These are phyloP conservation scores for Dastarcus helophoroides DNA, from an alignment of 2,888 invertebrate genomes.

Conservation along the genomic window DNA sequence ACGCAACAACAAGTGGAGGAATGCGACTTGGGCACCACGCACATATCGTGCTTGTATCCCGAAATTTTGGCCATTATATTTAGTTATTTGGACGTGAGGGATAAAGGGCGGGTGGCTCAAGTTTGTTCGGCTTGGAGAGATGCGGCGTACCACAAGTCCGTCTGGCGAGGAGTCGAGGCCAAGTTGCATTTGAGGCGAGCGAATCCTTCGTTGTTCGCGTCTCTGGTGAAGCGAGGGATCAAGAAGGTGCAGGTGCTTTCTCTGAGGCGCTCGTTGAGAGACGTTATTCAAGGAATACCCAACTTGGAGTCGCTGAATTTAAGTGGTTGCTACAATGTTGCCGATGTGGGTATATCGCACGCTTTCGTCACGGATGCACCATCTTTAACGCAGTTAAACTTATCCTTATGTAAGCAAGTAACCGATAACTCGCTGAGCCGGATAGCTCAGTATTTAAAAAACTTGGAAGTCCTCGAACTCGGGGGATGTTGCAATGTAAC, in stretches of 20 bases:
- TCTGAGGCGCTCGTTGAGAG: conserved; percentile 67
- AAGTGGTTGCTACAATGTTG: conserved; percentile 88
- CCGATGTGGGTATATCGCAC: conserved; percentile 71
- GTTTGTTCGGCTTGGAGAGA: conserved; percentile 85
- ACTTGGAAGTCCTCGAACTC: conserved; percentile 76
- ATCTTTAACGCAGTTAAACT: conserved; percentile 67
- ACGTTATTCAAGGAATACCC: conserved; percentile 75
- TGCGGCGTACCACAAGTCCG: conserved; percentile 82
- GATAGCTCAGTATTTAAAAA: conserved; percentile 75
- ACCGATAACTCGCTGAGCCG: conserved; percentile 80
- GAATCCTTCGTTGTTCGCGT: conserved; percentile 73
- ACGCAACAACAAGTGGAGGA: conserved; percentile 20
- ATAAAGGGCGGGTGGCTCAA: conserved; percentile 83
- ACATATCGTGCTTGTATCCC: conserved; percentile 82
- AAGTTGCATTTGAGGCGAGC: conserved; percentile 76
- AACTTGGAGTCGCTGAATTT: conserved; percentile 80
- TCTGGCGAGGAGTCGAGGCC: conserved; percentile 91
- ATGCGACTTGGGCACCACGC: conserved; percentile 43
- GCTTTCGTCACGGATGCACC: conserved; percentile 70
- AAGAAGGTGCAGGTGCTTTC: conserved; percentile 82
- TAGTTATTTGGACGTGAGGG: conserved; percentile 74
- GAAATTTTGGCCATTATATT: conserved; percentile 89
- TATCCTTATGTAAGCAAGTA: conserved; percentile 89
- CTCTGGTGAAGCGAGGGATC: conserved; percentile 78
- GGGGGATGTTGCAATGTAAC: conserved; percentile 89